These are phyloP conservation scores for Rosalia funebris DNA, from an alignment of 2,888 invertebrate genomes.

Conservation along the genomic window DNA sequence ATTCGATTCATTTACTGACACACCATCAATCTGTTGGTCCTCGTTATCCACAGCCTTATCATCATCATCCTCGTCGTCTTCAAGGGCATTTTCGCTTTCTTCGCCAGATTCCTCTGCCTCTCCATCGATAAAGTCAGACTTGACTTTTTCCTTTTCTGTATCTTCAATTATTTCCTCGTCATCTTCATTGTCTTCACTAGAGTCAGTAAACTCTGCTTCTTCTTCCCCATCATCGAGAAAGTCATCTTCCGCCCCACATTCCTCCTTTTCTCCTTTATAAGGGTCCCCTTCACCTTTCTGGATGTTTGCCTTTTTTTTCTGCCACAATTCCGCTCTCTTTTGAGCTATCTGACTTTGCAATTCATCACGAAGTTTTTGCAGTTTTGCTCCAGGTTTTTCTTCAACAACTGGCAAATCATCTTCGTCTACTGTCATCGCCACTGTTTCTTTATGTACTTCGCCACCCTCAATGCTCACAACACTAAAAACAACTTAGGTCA, in stretches of 20 bases:
- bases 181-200: constrained; percentile 66
- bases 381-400: constrained; percentile 76
- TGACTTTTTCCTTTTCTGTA: constrained; percentile 51
- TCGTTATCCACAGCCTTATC: constrained; percentile 40
- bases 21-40: constrained; percentile 29
- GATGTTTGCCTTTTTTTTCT: constrained; percentile 65
- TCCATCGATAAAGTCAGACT: constrained; percentile 57
- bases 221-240: constrained; percentile 66
- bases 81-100: constrained; percentile 50
- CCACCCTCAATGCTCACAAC: constrained; percentile 62
- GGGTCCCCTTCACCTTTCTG: constrained; percentile 25
- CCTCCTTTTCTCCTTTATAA: constrained; percentile 37
- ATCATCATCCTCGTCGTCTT: constrained; percentile 46
- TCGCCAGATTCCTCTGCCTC: constrained; percentile 54
- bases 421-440: constrained; percentile 56
- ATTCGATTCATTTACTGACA: constrained; percentile 11
- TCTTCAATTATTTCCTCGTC: constrained; percentile 52
- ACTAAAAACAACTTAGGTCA: no score
- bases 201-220: constrained; percentile 65
- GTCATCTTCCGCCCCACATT: constrained; percentile 56
- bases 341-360: constrained; percentile 77
- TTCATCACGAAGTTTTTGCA: constrained; percentile 75
- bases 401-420: constrained; percentile 58
- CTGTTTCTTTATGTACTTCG: constrained; percentile 63
- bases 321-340: constrained; percentile 77